These are phyloP conservation scores for Halcyon senegalensis DNA, from an alignment of 2,113 vertebrate species.

Conservation along the genomic window DNA sequence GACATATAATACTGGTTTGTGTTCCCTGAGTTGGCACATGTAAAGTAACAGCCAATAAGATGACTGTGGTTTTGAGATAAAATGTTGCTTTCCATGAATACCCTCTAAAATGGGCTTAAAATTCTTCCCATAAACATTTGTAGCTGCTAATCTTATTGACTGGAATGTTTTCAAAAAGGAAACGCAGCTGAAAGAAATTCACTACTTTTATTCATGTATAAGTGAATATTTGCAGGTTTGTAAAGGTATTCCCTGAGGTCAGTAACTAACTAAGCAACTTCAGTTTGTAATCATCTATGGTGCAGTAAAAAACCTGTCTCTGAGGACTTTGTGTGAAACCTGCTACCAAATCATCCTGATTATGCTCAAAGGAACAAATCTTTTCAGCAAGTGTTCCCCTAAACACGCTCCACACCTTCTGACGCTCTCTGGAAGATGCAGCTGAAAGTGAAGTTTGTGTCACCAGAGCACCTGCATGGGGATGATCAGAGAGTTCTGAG, in stretches of 20 bases:
- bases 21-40: not conserved
- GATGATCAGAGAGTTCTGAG: not conserved
- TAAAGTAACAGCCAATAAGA: not conserved
- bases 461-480: not conserved
- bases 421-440: not conserved
- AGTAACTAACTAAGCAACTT: not conserved
- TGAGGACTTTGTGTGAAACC: not conserved
- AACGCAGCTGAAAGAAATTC: slow-evolving; percentile 21
- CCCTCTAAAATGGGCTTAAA: slow-evolving; percentile 10
- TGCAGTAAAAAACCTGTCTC: not conserved
- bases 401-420: not conserved
- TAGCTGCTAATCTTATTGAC: not conserved
- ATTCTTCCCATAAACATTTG: slow-evolving; percentile 32
- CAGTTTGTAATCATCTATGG: not conserved
- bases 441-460: not conserved
- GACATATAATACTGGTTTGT: not conserved
- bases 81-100: slow-evolving; percentile 23
- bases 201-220: not conserved
- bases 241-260: not conserved
- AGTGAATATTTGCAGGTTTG: not conserved
- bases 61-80: slow-evolving; percentile 14
- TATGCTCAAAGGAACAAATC: not conserved
- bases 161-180: slow-evolving; percentile 16
- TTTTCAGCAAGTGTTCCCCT: not conserved
- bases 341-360: not conserved